phyloP scores from a whole-genome alignment of 2,797 vertebrate species.

The Pelochelys cantorii region DNA sequence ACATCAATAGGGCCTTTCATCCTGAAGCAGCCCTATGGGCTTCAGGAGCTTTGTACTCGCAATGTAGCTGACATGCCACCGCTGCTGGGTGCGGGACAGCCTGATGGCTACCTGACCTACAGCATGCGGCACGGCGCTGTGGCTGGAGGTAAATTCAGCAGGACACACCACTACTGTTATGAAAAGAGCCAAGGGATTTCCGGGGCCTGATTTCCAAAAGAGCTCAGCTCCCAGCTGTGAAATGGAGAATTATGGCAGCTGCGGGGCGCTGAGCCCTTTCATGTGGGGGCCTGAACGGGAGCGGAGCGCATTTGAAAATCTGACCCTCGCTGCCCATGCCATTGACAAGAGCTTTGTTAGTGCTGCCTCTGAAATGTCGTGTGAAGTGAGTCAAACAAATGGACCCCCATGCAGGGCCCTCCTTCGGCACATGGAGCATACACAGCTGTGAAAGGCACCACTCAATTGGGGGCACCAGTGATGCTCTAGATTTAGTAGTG shows the following conservation, averaged over 20 bases:
- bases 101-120: neutral
- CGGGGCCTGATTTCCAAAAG: neutral
- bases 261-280: neutral
- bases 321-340: neutral
- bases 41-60: conserved; percentile 22
- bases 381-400: neutral
- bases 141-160: neutral
- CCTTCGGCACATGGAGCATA: no score
- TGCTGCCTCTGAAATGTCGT: neutral
- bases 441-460: no score
- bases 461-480: no score
- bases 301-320: neutral
- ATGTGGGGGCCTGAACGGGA: neutral
- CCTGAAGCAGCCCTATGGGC: conserved; percentile 19
- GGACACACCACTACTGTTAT: neutral
- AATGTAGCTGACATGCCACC: neutral
- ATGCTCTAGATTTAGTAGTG: no score
- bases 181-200: neutral
- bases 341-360: neutral
- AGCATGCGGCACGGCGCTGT: neutral
- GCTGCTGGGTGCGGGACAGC: neutral
- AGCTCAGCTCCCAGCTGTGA: neutral
- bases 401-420: neutral
- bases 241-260: neutral
- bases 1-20: conserved; percentile 51